Percentiles rank a stretch among this genome's conserved stretches.
phyloP scores from a whole-genome alignment of 2,113 vertebrate species.

The Salvelinus sp. region DNA sequence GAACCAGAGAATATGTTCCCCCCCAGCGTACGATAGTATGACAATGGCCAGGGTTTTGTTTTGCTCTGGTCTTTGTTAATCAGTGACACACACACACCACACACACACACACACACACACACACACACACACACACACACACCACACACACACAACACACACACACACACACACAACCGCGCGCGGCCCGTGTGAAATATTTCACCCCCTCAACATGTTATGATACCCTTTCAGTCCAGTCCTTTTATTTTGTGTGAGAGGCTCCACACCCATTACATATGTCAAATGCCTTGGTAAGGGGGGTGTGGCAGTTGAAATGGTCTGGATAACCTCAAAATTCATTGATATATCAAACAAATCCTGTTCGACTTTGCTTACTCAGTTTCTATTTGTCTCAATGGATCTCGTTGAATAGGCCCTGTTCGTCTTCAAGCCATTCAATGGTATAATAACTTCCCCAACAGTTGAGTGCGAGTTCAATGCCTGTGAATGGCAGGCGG shows the following conservation, averaged over 20 bases:
- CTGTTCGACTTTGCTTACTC: not conserved
- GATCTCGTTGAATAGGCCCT: constrained; percentile 3
- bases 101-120: no score
- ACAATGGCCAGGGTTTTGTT: not conserved
- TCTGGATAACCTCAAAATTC: not conserved
- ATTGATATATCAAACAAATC: constrained; percentile 20
- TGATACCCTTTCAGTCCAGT: no score
- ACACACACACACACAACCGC: no score
- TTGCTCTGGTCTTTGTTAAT: not conserved
- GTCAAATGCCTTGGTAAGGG: no score
- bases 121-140: no score
- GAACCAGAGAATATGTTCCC: no score
- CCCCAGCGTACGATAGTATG: not conserved
- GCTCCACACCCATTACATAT: not conserved
- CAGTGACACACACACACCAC: not conserved
- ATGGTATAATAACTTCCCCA: constrained; percentile 42
- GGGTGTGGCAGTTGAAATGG: no score
- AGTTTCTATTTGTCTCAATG: constrained; percentile 15
- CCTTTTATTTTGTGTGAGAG: not conserved
- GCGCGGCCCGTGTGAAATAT: not conserved
- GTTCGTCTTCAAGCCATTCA: constrained; percentile 1
- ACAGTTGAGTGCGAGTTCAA: constrained; percentile 48
- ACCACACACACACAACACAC: no score
- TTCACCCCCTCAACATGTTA: not conserved
- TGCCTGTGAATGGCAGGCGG: constrained; percentile 30